Evolutionary conservation across 2,797 vertebrate species (phyloP).

Genomic region (Sebastes itinus): DNA sequence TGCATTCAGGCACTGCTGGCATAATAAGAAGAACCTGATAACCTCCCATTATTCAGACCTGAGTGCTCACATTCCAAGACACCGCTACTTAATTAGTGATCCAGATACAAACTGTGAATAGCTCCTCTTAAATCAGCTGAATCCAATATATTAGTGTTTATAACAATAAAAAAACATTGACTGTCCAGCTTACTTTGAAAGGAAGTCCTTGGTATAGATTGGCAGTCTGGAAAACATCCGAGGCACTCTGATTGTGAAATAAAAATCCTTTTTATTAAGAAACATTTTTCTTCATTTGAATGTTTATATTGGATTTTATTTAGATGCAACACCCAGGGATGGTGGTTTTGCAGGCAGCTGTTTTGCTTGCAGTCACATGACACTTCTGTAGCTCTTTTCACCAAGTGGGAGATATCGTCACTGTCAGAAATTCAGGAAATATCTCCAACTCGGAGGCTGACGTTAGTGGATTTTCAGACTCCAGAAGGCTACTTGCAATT

Average conservation of each 20-base stretch:
- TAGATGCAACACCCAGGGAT: background rate
- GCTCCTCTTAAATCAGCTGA: background rate
- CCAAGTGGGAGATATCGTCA: background rate
- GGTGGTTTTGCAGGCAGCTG: background rate
- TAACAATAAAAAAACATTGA: no score
- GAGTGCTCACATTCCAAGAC: background rate
- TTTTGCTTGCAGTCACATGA: background rate
- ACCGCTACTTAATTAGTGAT: background rate
- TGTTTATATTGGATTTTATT: background rate
- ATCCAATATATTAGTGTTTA: background rate
- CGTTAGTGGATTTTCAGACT: background rate
- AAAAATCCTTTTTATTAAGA: no score
- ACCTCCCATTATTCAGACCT: background rate
- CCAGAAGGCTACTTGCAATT: no score
- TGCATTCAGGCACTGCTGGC: background rate
- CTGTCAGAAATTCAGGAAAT: background rate
- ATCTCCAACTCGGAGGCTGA: background rate
- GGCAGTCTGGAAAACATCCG: no score
- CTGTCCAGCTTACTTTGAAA: no score
- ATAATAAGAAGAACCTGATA: background rate
- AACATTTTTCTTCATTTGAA: rapidly evolving
- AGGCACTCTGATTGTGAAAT: no score
- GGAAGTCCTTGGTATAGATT: no score
- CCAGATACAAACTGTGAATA: background rate
- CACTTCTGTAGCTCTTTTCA: background rate